These are phyloP conservation scores for Busseola fusca DNA, from an alignment of 2,888 invertebrate genomes.

Conservation along the genomic window DNA sequence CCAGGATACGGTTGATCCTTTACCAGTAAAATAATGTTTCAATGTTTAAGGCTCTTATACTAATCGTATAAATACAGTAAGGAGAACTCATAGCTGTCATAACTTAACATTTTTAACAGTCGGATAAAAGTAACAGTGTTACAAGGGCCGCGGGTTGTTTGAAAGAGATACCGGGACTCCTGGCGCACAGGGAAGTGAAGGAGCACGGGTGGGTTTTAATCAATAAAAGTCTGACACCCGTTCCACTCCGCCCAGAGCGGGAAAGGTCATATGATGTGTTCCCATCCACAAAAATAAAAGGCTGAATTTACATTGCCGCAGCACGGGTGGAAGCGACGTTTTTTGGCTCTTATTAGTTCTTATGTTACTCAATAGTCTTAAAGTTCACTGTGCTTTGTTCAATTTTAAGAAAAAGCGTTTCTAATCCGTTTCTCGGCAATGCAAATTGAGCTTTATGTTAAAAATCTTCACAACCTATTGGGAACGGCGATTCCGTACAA, in stretches of 20 bases:
- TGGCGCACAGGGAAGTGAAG: too few relatives aligned
- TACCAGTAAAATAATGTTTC: slow-evolving; percentile 3
- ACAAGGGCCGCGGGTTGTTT: too few relatives aligned
- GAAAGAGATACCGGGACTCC: too few relatives aligned
- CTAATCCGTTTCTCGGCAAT: not conserved
- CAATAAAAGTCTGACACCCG: too few relatives aligned
- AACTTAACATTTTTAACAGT: not conserved
- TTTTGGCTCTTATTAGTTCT: not conserved
- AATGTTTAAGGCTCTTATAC: not conserved
- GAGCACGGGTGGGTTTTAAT: too few relatives aligned
- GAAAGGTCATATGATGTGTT: too few relatives aligned
- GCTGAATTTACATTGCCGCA: not conserved
- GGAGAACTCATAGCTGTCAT: too few relatives aligned
- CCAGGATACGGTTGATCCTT: slow-evolving; percentile 96
- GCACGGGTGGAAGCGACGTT: not conserved
- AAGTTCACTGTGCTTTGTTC: not conserved
- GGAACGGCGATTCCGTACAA: not conserved
- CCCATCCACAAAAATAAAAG: too few relatives aligned
- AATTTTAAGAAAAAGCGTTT: not conserved
- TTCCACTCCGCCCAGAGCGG: too few relatives aligned
- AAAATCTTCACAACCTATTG: not conserved
- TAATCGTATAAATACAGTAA: not conserved
- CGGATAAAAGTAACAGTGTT: not conserved
- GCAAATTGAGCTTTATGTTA: not conserved
- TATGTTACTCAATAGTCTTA: not conserved